phyloP scores from a whole-genome alignment of 2,888 invertebrate genomes.

The Thyatira batis region DNA sequence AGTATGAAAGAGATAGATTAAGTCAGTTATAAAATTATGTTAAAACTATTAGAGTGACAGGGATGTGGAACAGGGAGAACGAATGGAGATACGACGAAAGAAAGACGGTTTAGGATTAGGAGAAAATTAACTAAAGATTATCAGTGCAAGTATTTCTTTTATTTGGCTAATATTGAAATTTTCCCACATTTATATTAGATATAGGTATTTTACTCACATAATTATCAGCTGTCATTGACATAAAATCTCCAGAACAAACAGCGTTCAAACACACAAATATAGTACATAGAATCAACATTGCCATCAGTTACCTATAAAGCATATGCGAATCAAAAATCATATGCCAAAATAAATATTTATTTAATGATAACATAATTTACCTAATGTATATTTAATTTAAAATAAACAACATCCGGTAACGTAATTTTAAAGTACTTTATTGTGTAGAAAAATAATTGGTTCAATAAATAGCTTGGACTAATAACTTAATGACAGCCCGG shows the following conservation, averaged over 20 bases:
- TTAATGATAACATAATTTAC: not conserved
- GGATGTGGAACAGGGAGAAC: no score
- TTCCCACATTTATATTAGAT: not conserved
- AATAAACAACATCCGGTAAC: not conserved
- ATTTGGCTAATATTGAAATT: no score
- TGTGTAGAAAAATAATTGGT: not conserved
- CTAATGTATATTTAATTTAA: not conserved
- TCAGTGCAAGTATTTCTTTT: no score
- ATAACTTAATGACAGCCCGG: not conserved
- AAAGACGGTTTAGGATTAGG: no score
- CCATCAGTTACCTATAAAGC: not conserved
- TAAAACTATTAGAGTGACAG: no score
- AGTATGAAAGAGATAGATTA: no score
- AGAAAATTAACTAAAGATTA: no score
- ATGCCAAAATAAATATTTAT: not conserved
- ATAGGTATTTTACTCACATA: conserved; percentile 34
- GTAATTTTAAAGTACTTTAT: not conserved
- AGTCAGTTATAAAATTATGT: no score
- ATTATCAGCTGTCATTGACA: conserved; percentile 35
- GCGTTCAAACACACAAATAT: not conserved
- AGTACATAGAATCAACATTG: not conserved
- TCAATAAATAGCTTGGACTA: no score
- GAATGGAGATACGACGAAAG: no score
- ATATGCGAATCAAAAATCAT: not conserved
- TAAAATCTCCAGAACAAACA: conserved; percentile 19